These are phyloP conservation scores for Crossocerus cetratus DNA, from an alignment of 2,888 invertebrate species.

Conservation along the genomic window DNA sequence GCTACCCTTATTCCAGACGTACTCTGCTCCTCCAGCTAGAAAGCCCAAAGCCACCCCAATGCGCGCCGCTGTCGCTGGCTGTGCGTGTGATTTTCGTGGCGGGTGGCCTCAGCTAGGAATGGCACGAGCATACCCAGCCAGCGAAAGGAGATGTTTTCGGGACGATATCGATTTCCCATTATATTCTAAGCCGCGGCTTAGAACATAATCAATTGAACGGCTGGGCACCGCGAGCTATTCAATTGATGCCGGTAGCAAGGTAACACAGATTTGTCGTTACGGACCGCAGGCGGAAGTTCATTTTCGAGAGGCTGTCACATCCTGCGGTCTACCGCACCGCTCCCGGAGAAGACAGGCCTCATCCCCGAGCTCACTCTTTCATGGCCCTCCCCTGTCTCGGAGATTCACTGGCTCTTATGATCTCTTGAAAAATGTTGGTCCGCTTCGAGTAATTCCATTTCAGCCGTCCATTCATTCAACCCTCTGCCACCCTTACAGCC, in stretches of 20 bases:
- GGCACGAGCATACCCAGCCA: slow-evolving; percentile 6
- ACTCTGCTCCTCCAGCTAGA: background rate
- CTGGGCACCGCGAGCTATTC: slow-evolving; percentile 47
- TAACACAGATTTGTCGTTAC: slow-evolving; percentile 62
- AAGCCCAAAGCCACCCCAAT: slow-evolving; percentile 1
- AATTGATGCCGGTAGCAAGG: slow-evolving; percentile 65
- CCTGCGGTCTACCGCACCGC: slow-evolving; percentile 33
- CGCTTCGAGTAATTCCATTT: slow-evolving; percentile 54
- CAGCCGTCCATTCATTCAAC: slow-evolving; percentile 50
- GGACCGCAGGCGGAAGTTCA: slow-evolving; percentile 34
- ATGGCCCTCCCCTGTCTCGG: slow-evolving; percentile 16
- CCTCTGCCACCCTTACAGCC: slow-evolving; percentile 9
- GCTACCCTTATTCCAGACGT: slow-evolving; percentile 4
- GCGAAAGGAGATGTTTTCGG: slow-evolving; percentile 30
- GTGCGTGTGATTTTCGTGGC: background rate
- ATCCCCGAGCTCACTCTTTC: slow-evolving; percentile 12
- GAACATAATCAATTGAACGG: slow-evolving; percentile 22
- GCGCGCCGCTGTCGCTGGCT: background rate
- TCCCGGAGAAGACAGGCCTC: slow-evolving; percentile 23
- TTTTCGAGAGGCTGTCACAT: slow-evolving; percentile 59
- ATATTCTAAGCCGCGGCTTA: slow-evolving; percentile 50
- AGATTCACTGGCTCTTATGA: slow-evolving; percentile 52
- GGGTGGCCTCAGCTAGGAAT: background rate
- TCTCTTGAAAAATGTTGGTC: slow-evolving; percentile 52
- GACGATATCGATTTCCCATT: slow-evolving; percentile 72